phyloP scores from a whole-genome alignment of 2,797 vertebrate genomes.

The Enteromius thamalakanensis region DNA sequence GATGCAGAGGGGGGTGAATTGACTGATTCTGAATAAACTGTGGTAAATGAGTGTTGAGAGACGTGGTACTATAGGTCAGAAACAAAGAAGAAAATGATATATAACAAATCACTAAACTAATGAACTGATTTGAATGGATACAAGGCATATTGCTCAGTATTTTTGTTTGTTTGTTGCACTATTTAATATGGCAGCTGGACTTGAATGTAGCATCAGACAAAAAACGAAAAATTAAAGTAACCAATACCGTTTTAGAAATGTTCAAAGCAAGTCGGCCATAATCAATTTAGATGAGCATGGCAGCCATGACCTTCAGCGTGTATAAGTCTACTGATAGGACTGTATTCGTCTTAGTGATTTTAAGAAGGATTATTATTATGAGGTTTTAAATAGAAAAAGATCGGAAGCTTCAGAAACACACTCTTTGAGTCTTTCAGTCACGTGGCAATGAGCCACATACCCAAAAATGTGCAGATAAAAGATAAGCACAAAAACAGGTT shows the following conservation, averaged over 20 bases:
- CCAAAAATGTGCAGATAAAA: slow-evolving; percentile 1
- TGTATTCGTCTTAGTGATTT: background rate
- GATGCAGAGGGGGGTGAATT: slow-evolving; percentile 1
- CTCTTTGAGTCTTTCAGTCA: background rate
- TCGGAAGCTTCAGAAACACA: background rate
- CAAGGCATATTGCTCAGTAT: background rate
- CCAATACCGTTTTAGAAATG: background rate
- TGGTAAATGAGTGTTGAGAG: background rate
- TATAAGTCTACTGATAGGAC: background rate
- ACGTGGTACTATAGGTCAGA: background rate
- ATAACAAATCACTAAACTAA: background rate
- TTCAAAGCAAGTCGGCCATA: background rate
- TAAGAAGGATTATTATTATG: background rate
- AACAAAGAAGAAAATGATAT: background rate
- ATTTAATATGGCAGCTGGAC: background rate
- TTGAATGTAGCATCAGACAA: background rate
- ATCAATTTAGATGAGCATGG: background rate
- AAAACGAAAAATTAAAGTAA: background rate
- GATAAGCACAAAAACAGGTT: background rate
- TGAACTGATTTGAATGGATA: background rate
- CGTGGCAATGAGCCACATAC: background rate
- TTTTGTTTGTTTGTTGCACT: background rate
- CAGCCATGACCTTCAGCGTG: background rate
- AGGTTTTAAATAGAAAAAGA: background rate
- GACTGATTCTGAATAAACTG: background rate